Percentiles rank a stretch among this genome's conserved stretches.
Evolutionary conservation across 2,113 vertebrate species (phyloP).

Genomic region (Cyanoliseus patagonus): DNA sequence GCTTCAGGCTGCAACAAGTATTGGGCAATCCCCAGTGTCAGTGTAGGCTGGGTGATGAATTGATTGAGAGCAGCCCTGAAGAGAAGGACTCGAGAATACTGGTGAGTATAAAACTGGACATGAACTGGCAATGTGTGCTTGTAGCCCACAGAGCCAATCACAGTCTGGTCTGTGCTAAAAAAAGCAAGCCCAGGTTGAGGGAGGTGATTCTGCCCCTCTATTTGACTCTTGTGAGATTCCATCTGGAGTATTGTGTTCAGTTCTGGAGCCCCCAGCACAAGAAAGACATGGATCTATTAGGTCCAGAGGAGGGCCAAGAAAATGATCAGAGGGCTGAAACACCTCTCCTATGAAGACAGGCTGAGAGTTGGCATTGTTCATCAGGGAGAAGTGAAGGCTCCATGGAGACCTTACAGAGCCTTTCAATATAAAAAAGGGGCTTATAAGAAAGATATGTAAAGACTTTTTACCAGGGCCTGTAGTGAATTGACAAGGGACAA

Average conservation of each 20-base stretch:
- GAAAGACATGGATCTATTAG: not conserved
- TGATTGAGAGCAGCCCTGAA: not conserved
- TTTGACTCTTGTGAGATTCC: not conserved
- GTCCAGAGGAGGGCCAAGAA: not conserved
- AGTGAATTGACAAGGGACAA: not conserved
- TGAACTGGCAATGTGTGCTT: not conserved
- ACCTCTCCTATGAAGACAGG: not conserved
- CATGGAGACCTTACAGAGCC: accelerated
- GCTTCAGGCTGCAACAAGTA: not conserved
- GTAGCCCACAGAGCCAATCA: not conserved
- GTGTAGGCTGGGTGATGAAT: not conserved
- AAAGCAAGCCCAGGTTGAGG: not conserved
- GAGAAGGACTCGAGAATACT: not conserved
- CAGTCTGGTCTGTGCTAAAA: not conserved
- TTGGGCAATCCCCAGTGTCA: not conserved
- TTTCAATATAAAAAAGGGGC: not conserved
- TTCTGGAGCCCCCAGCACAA: too few relatives aligned
- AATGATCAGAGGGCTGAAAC: not conserved
- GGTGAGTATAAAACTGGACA: not conserved
- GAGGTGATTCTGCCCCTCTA: not conserved
- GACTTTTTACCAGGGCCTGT: not conserved
- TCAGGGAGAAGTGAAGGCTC: not conserved
- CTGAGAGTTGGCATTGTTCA: not conserved
- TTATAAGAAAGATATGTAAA: not conserved
- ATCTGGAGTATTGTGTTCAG: not conserved